These are phyloP conservation scores for Drosophila dunni DNA, from an alignment of 1,140 invertebrate genomes.

Conservation along the genomic window DNA sequence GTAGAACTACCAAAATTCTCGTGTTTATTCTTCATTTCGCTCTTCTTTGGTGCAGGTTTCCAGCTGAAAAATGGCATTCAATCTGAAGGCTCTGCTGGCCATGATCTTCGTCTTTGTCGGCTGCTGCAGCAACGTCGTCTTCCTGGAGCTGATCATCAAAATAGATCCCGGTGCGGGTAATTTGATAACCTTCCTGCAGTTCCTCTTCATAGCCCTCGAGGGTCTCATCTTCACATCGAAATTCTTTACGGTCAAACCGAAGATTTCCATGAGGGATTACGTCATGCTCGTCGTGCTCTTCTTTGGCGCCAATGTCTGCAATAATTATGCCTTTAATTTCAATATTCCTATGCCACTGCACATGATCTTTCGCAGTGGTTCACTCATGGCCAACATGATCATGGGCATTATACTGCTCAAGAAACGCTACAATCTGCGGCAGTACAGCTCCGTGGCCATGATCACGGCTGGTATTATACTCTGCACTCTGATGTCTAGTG, in stretches of 20 bases:
- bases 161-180: conserved; percentile 96
- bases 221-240: conserved; percentile 95
- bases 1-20: neutral
- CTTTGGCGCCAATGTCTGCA: conserved; percentile 96
- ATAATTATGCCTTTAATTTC: conserved; percentile 98
- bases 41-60: neutral
- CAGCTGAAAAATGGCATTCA: conserved; percentile 79
- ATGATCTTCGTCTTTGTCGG: conserved; percentile 93
- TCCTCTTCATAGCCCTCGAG: conserved; percentile 94
- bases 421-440: conserved; percentile 92
- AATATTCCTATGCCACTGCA: conserved; percentile 99
- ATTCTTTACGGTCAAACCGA: conserved; percentile 91
- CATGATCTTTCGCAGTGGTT: conserved; percentile 99
- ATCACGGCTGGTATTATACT: conserved; percentile 96
- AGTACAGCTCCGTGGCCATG: conserved; percentile 96
- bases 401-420: conserved; percentile 96
- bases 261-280: conserved; percentile 92
- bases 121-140: conserved; percentile 96
- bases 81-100: conserved; percentile 88
- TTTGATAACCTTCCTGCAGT: conserved; percentile 96
- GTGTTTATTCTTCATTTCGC: neutral
- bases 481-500: conserved; percentile 96
- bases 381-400: conserved; percentile 98
- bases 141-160: conserved; percentile 94
- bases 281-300: conserved; percentile 94